Evolutionary conservation across 1,140 invertebrate species (phyloP).

Genomic region (Diploscapter pachys): DNA sequence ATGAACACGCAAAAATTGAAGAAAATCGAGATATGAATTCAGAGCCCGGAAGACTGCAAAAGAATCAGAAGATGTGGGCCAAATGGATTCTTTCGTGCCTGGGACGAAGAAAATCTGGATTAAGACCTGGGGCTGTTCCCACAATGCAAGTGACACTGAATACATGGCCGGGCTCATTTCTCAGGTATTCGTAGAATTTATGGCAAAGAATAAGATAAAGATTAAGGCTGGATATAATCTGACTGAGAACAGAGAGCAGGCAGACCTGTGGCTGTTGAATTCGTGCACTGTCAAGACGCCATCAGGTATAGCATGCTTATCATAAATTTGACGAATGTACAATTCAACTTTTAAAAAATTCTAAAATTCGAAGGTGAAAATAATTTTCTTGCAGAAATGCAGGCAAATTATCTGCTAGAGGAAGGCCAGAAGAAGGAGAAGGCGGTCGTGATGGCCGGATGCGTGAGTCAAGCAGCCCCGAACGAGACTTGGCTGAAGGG

Average conservation of each 20-base stretch:
- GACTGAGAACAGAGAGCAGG: constrained; percentile 72
- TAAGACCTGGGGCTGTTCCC: constrained; percentile 95
- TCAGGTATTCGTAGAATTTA: neutral
- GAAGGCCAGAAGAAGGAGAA: constrained; percentile 74
- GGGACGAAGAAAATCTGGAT: constrained; percentile 86
- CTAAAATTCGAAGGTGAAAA: neutral
- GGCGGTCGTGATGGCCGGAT: constrained; percentile 86
- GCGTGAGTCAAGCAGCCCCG: constrained; percentile 67
- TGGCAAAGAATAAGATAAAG: neutral
- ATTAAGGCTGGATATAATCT: constrained; percentile 38
- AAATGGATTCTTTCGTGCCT: constrained; percentile 32
- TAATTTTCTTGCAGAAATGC: neutral
- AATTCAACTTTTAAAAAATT: neutral
- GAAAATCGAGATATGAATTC: neutral
- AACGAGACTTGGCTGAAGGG: constrained; percentile 50
- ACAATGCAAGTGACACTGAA: constrained; percentile 87
- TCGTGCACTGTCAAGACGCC: constrained; percentile 97
- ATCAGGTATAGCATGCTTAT: constrained; percentile 46
- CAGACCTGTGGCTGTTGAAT: constrained; percentile 91
- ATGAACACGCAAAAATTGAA: neutral
- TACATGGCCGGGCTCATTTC: constrained; percentile 92
- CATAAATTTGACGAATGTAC: neutral
- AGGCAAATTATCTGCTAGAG: constrained; percentile 75
- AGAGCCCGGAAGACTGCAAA: constrained; percentile 18
- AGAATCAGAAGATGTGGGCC: constrained; percentile 2